These are phyloP conservation scores for Spea hammondii DNA, from an alignment of 2,797 vertebrate genomes.

Conservation along the genomic window DNA sequence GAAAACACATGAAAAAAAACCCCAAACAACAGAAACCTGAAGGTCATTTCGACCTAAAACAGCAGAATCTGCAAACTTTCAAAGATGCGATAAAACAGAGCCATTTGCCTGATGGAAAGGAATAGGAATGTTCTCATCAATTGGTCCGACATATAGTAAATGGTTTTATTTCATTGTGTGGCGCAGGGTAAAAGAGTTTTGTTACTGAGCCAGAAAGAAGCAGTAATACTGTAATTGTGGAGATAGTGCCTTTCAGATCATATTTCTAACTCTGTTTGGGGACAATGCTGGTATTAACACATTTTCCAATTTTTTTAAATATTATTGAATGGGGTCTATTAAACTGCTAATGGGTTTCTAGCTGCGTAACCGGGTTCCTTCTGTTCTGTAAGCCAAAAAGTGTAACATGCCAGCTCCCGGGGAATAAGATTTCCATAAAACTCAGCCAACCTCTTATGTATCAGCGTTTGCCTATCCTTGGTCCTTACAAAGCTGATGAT, in stretches of 20 bases:
- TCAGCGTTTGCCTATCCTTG: no score
- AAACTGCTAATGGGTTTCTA: no score
- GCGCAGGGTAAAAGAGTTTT: conserved; percentile 29
- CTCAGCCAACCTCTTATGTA: no score
- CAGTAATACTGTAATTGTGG: conserved; percentile 38
- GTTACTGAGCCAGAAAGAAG: conserved; percentile 25
- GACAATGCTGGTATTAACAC: conserved; percentile 10
- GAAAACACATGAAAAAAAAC: background rate
- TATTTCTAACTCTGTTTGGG: conserved; percentile 24
- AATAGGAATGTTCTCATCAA: conserved; percentile 43
- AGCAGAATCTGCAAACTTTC: conserved; percentile 28
- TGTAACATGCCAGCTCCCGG: no score
- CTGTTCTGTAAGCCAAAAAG: no score
- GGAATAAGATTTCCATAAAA: no score
- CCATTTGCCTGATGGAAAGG: conserved; percentile 44
- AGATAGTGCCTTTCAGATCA: conserved; percentile 37
- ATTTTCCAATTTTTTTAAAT: no score
- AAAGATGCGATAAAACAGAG: conserved; percentile 31
- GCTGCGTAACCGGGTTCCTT: no score
- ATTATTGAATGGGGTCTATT: background rate
- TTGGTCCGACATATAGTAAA: conserved; percentile 26
- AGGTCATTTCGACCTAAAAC: conserved; percentile 47
- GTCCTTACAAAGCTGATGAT: no score
- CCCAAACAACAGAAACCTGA: background rate
- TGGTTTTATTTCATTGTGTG: conserved; percentile 41